Conservation (phyloP, 2,113 vertebrate species). For the Turdus rufiventris region DNA sequence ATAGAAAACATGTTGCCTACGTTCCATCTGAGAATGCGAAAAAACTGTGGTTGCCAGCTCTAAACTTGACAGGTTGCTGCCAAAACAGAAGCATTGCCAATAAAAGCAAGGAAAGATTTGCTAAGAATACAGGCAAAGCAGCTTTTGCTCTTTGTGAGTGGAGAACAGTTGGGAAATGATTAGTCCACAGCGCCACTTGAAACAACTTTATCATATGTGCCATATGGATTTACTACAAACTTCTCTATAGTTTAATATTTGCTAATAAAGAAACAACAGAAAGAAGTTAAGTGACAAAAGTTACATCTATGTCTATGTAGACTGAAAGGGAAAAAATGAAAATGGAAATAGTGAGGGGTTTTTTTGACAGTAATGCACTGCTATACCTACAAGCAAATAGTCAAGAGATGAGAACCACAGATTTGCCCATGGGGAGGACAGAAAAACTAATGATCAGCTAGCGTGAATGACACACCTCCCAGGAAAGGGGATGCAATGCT, state of each 20-base stretch:
- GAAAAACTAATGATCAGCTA: neutral
- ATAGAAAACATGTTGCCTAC: slow-evolving; percentile 26
- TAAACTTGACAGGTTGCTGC: slow-evolving; percentile 48
- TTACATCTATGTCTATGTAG: neutral
- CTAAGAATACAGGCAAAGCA: neutral
- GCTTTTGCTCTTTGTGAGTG: neutral
- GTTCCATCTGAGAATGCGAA: slow-evolving; percentile 22
- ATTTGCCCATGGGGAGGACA: neutral
- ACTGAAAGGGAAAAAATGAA: neutral
- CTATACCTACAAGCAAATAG: neutral
- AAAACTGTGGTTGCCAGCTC: slow-evolving; percentile 37
- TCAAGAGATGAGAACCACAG: neutral
- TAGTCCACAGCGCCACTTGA: neutral
- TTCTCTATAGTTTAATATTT: neutral
- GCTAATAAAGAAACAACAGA: neutral
- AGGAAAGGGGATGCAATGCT: neutral
- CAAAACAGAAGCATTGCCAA: slow-evolving; percentile 51
- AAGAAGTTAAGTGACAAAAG: neutral
- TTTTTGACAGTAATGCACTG: neutral
- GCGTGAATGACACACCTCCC: neutral
- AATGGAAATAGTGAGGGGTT: neutral
- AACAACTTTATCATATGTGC: neutral
- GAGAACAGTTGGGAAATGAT: neutral
- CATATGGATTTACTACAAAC: neutral
- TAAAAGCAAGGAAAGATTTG: slow-evolving; percentile 46